Evolutionary conservation across 2,113 vertebrate species (phyloP), one percentile per base, ranked within the genome.

Genomic region (Calyptomena viridis): DNA sequence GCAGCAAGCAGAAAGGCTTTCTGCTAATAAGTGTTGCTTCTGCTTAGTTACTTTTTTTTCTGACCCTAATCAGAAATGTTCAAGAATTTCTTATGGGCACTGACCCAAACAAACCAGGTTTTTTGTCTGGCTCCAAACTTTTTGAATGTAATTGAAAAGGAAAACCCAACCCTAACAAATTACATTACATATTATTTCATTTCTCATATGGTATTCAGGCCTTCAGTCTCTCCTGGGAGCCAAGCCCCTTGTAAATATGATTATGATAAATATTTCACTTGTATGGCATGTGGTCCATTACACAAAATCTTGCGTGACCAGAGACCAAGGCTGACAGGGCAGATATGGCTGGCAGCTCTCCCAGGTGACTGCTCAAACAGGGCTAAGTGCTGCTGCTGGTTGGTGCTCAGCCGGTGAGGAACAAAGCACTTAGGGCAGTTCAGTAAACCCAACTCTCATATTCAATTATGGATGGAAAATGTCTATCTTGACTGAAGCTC

Each of bases 241-340:
- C 31, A 60, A 75, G 52, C 17, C 25, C 25, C 50, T 87, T 67
- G 77, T 89, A 91, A 91, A 47, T 78, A 69, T 10, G 63, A 77
- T 63, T 87, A 59, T 27, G 62, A 76, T 68, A 63, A 87, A 74
- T 95, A 92, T 89, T 94, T 77, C 87, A 71, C 39, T 63, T 71
- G 39, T 53, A 11, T 33, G 63, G 56, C 27, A 11, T 17, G 27
- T 9, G 3, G 47, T 42, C 58, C 50, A 12, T 74, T 50, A 47
- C 80, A 81, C 87, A 78, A 42, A 84, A 22, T 6, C 39, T 59
- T 67, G 73, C 0, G 0, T 81, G 95, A 67, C 14, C 68, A 47
- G 55, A 56, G 64, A 50, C 39, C 59, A 27, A 8, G 64, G 42
- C 91, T 94, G 92, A 25, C 46, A 40, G 73, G 52, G 84, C 80